Base-by-base conservation (phyloP, 2,888 invertebrate genomes). In the Noctua fimbriata region DNA sequence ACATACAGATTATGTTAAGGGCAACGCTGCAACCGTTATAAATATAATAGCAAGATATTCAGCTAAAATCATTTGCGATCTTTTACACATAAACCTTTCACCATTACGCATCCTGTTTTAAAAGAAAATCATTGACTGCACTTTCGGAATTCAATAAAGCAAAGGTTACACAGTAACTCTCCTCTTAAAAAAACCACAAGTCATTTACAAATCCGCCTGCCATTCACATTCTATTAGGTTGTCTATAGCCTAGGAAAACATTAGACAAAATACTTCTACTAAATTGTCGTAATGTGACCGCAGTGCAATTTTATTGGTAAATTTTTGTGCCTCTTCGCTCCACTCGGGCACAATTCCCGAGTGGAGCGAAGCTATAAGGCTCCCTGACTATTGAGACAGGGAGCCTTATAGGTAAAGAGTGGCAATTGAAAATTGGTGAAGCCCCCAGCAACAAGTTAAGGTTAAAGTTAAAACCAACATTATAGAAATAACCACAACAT, bases 381-480 rank as follows among this genome's bases (percentile, higher is more conserved):
- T 55, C 12, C 10, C 1, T 12, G 55, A 4, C 55, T n/a, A 18
- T 16, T 18, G 47, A 47, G 47, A 14, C 14, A 47, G 47, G 47
- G 47, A 47, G 47, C 44, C 41, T 41, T 41, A 41, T 7, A 41
- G 4, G 9, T 41, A 44, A 44, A 44, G 44, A 44, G 44, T 41
- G 44, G 14, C 14, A 47, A 47, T 47, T 24, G n/a, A n/a, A 28
- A 24, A 47, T 14, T 21, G 10, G 44, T 60, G 28, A 82, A 70
- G 52, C 66, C 76, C 32, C 16, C 28, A 67, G 60, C 60, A 82
- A 55, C 67, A 67, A 63, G 47, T 41, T 71, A 81, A 82, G 52
- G 70, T 82, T 77, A 83, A 73, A 82, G 70, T 82, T 77, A 83
- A 73, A 82, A 66, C 32, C 24, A 49, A 66, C 69, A 79, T 76